A percentile compares a stretch with the other conserved stretches of the same genome.
These are phyloP conservation scores for Sminthopsis crassicaudata DNA, from an alignment of 2,113 vertebrate genomes.

Conservation along the genomic window DNA sequence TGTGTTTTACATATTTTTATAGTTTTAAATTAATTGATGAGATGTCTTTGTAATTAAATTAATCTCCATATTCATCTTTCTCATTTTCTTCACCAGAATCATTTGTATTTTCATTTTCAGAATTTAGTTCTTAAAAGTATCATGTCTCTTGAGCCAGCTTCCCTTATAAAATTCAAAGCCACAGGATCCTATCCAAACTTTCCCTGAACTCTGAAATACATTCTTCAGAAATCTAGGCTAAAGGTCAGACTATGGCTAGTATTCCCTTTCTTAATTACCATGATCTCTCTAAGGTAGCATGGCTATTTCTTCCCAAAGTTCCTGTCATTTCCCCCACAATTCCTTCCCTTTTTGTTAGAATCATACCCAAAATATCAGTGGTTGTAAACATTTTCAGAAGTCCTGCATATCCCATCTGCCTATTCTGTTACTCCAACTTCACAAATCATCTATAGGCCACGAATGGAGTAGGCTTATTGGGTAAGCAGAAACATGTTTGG, in stretches of 20 bases:
- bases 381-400: background rate
- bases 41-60: background rate
- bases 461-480: background rate
- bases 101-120: background rate
- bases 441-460: background rate
- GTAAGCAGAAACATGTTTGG: background rate
- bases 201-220: background rate
- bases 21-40: background rate
- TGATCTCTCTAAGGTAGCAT: background rate
- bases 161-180: background rate
- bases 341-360: background rate
- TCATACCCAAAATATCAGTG: background rate
- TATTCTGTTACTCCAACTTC: background rate
- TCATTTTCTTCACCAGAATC: background rate
- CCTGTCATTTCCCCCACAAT: background rate
- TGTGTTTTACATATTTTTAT: background rate
- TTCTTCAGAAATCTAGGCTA: background rate
- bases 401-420: background rate
- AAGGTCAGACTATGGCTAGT: background rate
- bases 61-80: background rate
- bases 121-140: background rate
- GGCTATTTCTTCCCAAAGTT: background rate
- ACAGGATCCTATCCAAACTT: background rate
- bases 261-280: background rate
- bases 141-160: too few species aligned